Percentiles rank a stretch among this genome's conserved stretches.
phyloP scores from a whole-genome alignment of 1,140 invertebrate species.

The Chironomus striatipennis region DNA sequence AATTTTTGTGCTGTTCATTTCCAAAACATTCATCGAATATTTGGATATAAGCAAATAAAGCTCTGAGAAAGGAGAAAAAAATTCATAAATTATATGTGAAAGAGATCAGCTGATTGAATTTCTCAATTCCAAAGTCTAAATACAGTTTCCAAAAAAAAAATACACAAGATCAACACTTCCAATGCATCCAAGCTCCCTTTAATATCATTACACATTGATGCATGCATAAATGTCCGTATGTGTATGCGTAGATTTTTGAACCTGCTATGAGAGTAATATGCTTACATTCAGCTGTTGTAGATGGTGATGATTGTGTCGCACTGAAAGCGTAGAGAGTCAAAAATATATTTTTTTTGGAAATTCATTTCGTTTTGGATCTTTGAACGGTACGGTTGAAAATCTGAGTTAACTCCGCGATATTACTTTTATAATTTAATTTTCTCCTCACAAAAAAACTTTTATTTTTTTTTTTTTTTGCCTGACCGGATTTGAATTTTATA shows the following conservation, averaged over 20 bases:
- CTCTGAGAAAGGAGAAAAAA: neutral
- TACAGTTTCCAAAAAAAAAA: neutral
- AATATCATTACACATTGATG: neutral
- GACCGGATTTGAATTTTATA: neutral
- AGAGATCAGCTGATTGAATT: neutral
- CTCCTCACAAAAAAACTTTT: neutral
- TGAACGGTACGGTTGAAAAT: slow-evolving; percentile 6
- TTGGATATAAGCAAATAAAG: neutral
- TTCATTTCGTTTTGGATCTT: slow-evolving; percentile 8
- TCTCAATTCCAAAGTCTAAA: too few species aligned
- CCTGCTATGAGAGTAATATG: neutral
- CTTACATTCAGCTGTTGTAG: neutral
- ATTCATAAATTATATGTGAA: neutral
- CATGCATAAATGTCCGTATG: neutral
- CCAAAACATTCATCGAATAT: too few species aligned
- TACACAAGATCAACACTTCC: neutral
- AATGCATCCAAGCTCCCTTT: neutral
- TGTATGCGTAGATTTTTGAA: neutral
- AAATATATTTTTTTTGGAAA: slow-evolving; percentile 20
- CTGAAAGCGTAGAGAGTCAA: neutral
- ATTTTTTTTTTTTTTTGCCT: neutral
- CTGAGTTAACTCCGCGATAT: neutral
- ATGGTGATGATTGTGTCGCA: neutral
- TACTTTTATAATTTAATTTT: neutral
- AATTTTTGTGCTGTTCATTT: too few species aligned